Percentiles rank a stretch among this genome's conserved stretches.
phyloP scores from a whole-genome alignment of 1,140 invertebrate species.

The Caligus rogercresseyi region DNA sequence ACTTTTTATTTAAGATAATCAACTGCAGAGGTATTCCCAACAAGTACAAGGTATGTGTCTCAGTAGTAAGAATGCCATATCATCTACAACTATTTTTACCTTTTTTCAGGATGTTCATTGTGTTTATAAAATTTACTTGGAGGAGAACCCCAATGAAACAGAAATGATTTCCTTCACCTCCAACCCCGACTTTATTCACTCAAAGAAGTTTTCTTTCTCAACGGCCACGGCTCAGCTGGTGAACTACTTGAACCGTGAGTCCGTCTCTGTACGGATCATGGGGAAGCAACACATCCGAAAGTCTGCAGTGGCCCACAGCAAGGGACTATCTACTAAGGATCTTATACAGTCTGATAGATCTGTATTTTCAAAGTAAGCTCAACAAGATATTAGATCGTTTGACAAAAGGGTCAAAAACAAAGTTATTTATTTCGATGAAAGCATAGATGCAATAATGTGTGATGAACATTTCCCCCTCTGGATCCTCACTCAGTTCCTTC shows the following conservation, averaged over 20 bases:
- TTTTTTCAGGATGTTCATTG: slow-evolving; percentile 35
- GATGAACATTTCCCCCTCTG: too few relatives aligned
- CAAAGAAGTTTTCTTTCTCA: slow-evolving; percentile 30
- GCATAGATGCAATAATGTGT: too few relatives aligned
- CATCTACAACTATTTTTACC: slow-evolving; percentile 2
- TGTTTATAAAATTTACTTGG: slow-evolving; percentile 36
- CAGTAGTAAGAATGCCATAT: neutral
- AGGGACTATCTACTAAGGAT: slow-evolving; percentile 27
- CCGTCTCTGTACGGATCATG: slow-evolving; percentile 35
- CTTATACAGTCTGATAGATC: slow-evolving; percentile 28
- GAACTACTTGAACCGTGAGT: slow-evolving; percentile 34
- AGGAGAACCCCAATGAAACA: slow-evolving; percentile 32
- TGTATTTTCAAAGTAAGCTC: slow-evolving; percentile 27
- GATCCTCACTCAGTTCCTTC: too few relatives aligned
- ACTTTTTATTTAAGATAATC: slow-evolving; percentile 34
- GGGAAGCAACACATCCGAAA: slow-evolving; percentile 33
- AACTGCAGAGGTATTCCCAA: slow-evolving; percentile 34
- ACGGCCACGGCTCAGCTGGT: slow-evolving; percentile 29
- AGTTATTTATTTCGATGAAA: too few relatives aligned
- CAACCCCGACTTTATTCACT: slow-evolving; percentile 39
- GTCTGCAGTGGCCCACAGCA: slow-evolving; percentile 25
- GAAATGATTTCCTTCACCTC: slow-evolving; percentile 31
- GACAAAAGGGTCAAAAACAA: neutral
- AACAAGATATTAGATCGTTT: neutral
- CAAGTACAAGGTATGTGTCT: slow-evolving; percentile 31